Evolutionary conservation across 2,888 invertebrate genomes (phyloP).

Genomic region (Chloromyia formosa): DNA sequence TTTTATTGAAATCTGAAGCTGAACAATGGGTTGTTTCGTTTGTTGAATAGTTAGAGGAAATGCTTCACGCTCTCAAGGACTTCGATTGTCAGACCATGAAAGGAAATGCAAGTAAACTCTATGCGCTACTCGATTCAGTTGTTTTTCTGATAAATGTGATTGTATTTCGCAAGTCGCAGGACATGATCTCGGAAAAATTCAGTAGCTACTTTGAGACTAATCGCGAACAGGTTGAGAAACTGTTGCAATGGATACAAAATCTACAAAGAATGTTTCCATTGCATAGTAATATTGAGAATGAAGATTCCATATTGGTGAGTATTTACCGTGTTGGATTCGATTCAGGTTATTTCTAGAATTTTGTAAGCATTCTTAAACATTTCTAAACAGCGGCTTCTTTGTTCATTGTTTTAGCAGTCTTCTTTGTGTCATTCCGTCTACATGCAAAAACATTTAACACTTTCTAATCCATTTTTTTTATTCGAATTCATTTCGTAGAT

Average conservation of each 20-base stretch:
- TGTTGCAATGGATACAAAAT: neutral
- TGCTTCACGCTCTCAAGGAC: conserved; percentile 5
- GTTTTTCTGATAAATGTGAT: conserved; percentile 32
- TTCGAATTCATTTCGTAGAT: neutral
- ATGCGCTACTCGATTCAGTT: conserved; percentile 17
- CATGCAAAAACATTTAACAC: too few species aligned
- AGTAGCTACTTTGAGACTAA: neutral
- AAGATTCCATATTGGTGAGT: conserved; percentile 30
- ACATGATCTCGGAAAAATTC: conserved; percentile 21
- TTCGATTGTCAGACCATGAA: conserved; percentile 8
- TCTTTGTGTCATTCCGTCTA: too few species aligned
- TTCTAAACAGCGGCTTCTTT: too few species aligned
- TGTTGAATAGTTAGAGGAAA: conserved; percentile 14
- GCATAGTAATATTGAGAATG: conserved; percentile 12
- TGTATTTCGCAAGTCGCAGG: neutral
- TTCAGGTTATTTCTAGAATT: too few species aligned
- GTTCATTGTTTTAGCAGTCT: too few species aligned
- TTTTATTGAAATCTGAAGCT: neutral
- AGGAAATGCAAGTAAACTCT: neutral
- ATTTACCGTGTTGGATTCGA: neutral
- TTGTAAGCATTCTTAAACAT: too few species aligned
- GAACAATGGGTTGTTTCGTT: neutral
- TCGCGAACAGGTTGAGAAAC: neutral
- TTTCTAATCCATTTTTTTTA: too few species aligned
- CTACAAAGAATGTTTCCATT: neutral